Percentiles rank a stretch among this genome's conserved stretches.
These are phyloP conservation scores for Dipus sagitta DNA, from an alignment of 2,797 vertebrate genomes.

Conservation along the genomic window DNA sequence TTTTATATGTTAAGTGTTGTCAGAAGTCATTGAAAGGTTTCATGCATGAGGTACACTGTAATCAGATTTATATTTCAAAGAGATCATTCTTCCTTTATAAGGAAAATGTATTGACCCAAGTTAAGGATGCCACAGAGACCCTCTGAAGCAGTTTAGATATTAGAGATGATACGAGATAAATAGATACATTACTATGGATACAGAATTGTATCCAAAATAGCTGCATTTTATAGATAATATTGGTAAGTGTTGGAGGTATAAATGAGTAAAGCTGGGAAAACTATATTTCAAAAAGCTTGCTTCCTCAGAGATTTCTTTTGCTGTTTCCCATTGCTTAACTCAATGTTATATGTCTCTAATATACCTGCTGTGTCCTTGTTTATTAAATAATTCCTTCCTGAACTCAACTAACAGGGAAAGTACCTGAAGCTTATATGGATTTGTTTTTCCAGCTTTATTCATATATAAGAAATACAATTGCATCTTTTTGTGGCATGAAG, in stretches of 20 bases:
- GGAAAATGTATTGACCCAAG: not conserved
- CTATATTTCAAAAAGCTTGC: no score
- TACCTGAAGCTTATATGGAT: no score
- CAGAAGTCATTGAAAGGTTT: conserved; percentile 13
- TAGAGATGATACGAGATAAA: not conserved
- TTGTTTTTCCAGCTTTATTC: no score
- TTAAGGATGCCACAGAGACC: not conserved
- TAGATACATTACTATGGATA: not conserved
- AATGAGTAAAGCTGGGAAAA: no score
- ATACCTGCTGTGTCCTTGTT: no score
- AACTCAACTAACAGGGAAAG: no score
- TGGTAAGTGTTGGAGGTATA: not conserved
- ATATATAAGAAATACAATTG: no score
- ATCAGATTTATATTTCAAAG: conserved; percentile 56
- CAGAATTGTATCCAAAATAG: not conserved
- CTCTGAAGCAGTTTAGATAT: not conserved
- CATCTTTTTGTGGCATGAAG: no score
- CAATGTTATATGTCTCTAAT: no score
- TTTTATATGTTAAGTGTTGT: conserved; percentile 41
- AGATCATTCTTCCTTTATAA: not conserved
- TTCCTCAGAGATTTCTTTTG: no score
- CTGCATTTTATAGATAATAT: not conserved
- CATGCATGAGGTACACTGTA: not conserved
- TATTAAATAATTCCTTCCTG: no score
- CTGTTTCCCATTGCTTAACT: no score